Percentiles rank a stretch among this genome's conserved stretches.
Evolutionary conservation across 2,797 vertebrate species (phyloP).

Genomic region (Columba guinea): DNA sequence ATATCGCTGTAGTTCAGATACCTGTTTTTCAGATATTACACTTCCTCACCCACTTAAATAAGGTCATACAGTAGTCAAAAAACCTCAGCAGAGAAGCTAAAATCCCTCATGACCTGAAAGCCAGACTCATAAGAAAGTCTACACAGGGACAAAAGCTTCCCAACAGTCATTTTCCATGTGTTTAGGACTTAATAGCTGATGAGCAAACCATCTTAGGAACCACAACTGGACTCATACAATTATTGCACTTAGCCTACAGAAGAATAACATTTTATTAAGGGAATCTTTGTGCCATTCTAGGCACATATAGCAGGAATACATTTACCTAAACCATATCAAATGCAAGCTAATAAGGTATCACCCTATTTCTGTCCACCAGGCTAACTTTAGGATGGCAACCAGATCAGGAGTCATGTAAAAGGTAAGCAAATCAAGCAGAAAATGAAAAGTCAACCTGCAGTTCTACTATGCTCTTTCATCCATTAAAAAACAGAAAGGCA

Average conservation of each 20-base stretch:
- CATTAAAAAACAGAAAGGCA: neutral
- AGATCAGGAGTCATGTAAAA: neutral
- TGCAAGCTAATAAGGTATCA: neutral
- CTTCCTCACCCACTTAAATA: neutral
- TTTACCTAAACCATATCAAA: neutral
- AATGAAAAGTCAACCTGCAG: neutral
- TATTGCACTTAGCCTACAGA: neutral
- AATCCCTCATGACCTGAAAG: neutral
- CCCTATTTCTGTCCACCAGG: neutral
- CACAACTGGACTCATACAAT: neutral
- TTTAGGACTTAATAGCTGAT: neutral
- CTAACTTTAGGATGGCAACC: neutral
- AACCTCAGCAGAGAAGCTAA: neutral
- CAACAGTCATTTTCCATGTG: neutral
- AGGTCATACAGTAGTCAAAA: neutral
- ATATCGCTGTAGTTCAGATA: neutral
- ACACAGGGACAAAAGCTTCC: neutral
- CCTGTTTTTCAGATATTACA: neutral
- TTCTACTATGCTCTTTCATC: neutral
- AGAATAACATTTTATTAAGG: neutral
- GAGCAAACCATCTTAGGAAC: neutral
- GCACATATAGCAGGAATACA: accelerated
- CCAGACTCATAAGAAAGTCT: neutral
- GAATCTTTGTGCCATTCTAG: neutral
- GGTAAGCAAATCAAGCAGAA: neutral